These are phyloP conservation scores for Lordiphosa stackelbergi DNA, from an alignment of 1,140 invertebrate species.

Conservation along the genomic window DNA sequence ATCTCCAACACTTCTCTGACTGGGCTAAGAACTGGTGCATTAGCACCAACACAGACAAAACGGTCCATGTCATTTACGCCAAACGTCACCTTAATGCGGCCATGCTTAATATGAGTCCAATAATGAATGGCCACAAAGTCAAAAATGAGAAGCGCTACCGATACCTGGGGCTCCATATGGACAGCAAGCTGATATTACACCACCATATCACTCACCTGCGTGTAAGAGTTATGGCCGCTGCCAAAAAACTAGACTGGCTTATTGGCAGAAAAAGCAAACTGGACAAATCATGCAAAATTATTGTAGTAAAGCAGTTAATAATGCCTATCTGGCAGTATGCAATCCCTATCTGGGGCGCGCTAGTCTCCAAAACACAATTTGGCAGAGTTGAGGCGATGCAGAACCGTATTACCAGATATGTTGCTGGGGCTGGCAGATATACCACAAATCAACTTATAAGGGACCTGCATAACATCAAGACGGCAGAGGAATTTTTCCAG, in stretches of 20 bases:
- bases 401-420: too few species aligned
- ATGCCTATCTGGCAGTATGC: slow-evolving; percentile 14
- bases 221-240: neutral
- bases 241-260: slow-evolving; percentile 7
- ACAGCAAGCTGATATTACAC: neutral
- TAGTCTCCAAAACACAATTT: neutral
- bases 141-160: neutral
- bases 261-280: neutral
- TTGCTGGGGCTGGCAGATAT: too few species aligned
- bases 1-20: neutral
- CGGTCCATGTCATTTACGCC: slow-evolving; percentile 5
- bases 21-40: slow-evolving; percentile 17
- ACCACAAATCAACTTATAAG: too few species aligned
- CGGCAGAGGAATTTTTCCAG: too few species aligned
- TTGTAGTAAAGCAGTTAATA: slow-evolving; percentile 5
- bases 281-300: neutral
- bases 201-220: neutral
- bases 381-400: neutral
- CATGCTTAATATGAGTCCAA: neutral
- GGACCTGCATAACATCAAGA: too few species aligned
- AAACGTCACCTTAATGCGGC: neutral
- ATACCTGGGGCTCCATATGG: slow-evolving; percentile 3
- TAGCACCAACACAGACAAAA: slow-evolving; percentile 8
- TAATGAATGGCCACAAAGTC: neutral
- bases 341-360: slow-evolving; percentile 2